Evolutionary conservation across 2,113 vertebrate genomes (phyloP).

Genomic region (Neolamprologus toae): DNA sequence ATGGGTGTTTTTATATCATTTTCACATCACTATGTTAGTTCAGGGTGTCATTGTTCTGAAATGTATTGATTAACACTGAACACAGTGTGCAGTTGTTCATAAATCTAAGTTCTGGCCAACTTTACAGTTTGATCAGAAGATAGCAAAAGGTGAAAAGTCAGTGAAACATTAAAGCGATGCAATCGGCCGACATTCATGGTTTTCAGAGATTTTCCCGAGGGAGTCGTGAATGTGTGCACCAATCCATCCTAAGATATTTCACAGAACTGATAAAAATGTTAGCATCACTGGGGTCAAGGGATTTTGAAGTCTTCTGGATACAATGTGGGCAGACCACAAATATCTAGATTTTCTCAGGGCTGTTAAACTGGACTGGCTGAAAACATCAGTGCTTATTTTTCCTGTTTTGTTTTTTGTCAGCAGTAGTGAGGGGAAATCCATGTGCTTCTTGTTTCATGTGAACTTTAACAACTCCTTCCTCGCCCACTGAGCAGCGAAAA

Average conservation of each 20-base stretch:
- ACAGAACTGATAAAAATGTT: neutral
- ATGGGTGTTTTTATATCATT: neutral
- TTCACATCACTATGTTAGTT: neutral
- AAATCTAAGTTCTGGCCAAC: neutral
- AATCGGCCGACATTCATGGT: neutral
- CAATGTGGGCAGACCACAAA: neutral
- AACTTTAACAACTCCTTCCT: neutral
- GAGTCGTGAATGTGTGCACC: neutral
- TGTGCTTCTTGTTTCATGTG: neutral
- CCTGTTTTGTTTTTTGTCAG: neutral
- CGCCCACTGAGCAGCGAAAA: neutral
- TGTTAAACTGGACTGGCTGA: neutral
- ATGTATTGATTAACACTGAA: neutral
- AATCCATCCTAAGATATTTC: neutral
- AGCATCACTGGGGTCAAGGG: neutral
- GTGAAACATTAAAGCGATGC: neutral
- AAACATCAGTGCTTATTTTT: neutral
- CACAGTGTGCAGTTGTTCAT: neutral
- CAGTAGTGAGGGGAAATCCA: neutral
- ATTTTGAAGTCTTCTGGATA: neutral
- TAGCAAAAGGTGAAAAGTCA: neutral
- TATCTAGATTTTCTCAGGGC: neutral
- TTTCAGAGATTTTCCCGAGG: neutral
- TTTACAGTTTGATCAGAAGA: neutral
- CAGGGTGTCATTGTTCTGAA: neutral